Evolutionary conservation across 2,888 invertebrate species (phyloP).

Genomic region (Hirtodrosophila trivittata): DNA sequence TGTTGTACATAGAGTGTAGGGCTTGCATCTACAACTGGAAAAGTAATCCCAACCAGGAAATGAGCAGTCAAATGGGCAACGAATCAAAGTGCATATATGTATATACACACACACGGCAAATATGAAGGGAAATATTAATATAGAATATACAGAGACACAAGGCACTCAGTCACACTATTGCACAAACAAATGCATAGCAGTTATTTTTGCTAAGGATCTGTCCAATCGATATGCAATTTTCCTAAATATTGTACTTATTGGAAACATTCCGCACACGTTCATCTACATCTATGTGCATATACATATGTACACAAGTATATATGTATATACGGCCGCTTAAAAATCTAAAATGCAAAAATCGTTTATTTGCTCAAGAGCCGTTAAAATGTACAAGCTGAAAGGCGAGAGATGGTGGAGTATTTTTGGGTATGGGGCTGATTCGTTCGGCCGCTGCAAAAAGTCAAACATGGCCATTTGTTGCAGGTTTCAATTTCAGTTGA

Average conservation of each 20-base stretch:
- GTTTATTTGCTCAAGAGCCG: conserved; percentile 76
- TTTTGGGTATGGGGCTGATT: conserved; percentile 16
- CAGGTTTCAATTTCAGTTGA: conserved; percentile 77
- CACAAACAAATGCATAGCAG: conserved; percentile 24
- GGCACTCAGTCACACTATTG: conserved; percentile 37
- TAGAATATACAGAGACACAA: conserved; percentile 16
- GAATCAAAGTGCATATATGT: conserved; percentile 17
- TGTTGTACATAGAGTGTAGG: conserved; percentile 15
- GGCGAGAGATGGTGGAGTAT: conserved; percentile 13
- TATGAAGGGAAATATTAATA: conserved; percentile 37
- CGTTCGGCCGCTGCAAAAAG: conserved; percentile 64
- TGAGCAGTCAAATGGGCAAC: conserved; percentile 54
- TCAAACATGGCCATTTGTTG: conserved; percentile 75
- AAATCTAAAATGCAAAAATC: conserved; percentile 77
- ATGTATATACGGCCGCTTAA: conserved; percentile 47
- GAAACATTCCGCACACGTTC: conserved; percentile 3
- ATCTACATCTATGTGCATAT: not conserved
- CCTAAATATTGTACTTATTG: conserved; percentile 59
- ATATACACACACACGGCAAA: conserved; percentile 9
- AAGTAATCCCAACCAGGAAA: conserved; percentile 63
- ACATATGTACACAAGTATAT: not conserved
- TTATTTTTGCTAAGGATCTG: conserved; percentile 43
- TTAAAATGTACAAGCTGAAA: conserved; percentile 67
- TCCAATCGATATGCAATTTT: conserved; percentile 70
- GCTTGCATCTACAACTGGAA: conserved; percentile 24